Base-by-base conservation (phyloP, 35 echinoderm and acorn worm species). In the Hemicentrotus pulcherrimus region DNA sequence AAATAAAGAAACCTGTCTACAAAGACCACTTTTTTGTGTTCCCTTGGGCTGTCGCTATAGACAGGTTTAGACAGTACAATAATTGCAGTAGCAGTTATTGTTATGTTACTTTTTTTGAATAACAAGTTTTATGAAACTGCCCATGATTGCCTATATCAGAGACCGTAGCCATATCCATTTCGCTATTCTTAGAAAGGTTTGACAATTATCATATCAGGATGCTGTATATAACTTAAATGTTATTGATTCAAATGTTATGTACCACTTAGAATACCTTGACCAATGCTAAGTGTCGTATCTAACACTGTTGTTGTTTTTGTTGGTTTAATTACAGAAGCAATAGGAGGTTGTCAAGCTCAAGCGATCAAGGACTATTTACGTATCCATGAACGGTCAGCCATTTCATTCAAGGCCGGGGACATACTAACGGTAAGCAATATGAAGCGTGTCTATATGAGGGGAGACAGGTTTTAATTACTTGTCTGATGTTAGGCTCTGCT, bases 351-450 rank as follows among this genome's bases (percentile, higher is more conserved):
- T 59, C 98, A 97, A 91, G 98, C 97, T 2, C 96, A 92, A 86
- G 98, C 98, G 12, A 95, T 99, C 31, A 96, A 97, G 96, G 98
- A 99, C 71, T 99, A 96, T 61, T 95, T 91, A 45, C 88, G 95
- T 19, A 95, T 97, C 28, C 96, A 99, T 46, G 98, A 99, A 89
- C 28, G 97, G 88, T 95, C 96, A 32, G 96, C 97, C 11, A 95
- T 97, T 30, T 97, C 97, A 30, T 99, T 99, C 95, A 97, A 96
- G 95, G 95, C 96, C 24, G 98, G 98, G 10, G 98, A 99, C 52
- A 91, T 99, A 88, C 96, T 99, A 88, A 97, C 94, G 46, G 98
- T 99, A 93, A 99, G 98, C 96, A 78, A 46, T 94, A n/a, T 47
- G 6, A 18, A 94, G 6, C 16, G n/a, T 4, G 13, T 28, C 52